Evolutionary conservation across 2,888 invertebrate species (phyloP).

Genomic region (Dendrolimus houi): DNA sequence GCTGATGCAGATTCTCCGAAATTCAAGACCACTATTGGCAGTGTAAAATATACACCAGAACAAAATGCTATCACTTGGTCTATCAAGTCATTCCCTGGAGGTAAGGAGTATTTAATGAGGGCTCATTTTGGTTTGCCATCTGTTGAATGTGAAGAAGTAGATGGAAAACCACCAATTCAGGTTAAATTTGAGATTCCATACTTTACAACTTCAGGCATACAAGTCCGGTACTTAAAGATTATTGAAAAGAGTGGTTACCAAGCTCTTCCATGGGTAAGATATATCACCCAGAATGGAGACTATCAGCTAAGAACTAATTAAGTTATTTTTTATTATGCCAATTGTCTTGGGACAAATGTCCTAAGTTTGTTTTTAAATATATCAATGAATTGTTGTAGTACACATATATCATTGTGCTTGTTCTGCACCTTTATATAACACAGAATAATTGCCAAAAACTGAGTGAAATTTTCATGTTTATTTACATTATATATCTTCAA

Average conservation of each 20-base stretch:
- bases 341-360: not conserved
- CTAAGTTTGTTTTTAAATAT: too few relatives aligned
- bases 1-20: slow-evolving; percentile 99
- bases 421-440: too few relatives aligned
- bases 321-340: slow-evolving; percentile 16
- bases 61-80: slow-evolving; percentile 98
- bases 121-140: slow-evolving; percentile 98
- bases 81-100: slow-evolving; percentile 97
- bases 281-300: slow-evolving; percentile 99
- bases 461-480: too few relatives aligned
- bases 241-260: slow-evolving; percentile 99
- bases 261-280: slow-evolving; percentile 99
- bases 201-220: slow-evolving; percentile 98
- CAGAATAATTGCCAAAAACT: too few relatives aligned
- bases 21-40: slow-evolving; percentile 97
- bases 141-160: slow-evolving; percentile 94
- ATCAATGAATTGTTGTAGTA: too few relatives aligned
- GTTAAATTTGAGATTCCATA: slow-evolving; percentile 99
- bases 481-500: too few relatives aligned
- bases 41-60: slow-evolving; percentile 98
- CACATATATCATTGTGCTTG: too few relatives aligned
- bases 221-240: slow-evolving; percentile 97
- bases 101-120: slow-evolving; percentile 98
- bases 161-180: slow-evolving; percentile 98
- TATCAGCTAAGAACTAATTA: slow-evolving; percentile 97